phyloP scores from a whole-genome alignment of 2,113 vertebrate species.

The Ardeotis arabs region DNA sequence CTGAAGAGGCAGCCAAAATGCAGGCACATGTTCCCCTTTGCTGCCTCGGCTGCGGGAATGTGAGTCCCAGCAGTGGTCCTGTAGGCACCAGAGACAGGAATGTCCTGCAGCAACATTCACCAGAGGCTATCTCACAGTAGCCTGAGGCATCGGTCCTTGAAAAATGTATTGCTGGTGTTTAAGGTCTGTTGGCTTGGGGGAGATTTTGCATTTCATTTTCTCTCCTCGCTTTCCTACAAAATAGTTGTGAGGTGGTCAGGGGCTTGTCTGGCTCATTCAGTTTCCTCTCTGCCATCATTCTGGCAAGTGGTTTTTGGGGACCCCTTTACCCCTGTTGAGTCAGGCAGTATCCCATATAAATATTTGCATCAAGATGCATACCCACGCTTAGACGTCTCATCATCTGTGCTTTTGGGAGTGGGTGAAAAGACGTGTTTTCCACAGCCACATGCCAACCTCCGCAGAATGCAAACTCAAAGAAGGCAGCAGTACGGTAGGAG shows the following conservation, averaged over 20 bases:
- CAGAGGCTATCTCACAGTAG: background rate
- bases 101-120: background rate
- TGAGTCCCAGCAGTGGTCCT: background rate
- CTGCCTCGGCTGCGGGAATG: accelerated
- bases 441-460: accelerated
- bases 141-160: background rate
- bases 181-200: background rate
- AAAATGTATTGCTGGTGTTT: background rate
- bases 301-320: background rate
- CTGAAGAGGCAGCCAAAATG: background rate
- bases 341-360: background rate
- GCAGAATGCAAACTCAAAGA: background rate
- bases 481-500: background rate
- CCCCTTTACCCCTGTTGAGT: background rate
- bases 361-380: background rate
- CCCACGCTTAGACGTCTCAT: background rate
- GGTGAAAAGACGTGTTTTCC: background rate
- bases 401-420: background rate
- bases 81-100: background rate
- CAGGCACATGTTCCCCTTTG: background rate
- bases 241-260: background rate
- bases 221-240: background rate
- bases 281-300: background rate
- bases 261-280: background rate
- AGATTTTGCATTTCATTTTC: background rate